Conservation (phyloP, 2,113 vertebrate genomes). For the Leptobrachium leishanense region DNA sequence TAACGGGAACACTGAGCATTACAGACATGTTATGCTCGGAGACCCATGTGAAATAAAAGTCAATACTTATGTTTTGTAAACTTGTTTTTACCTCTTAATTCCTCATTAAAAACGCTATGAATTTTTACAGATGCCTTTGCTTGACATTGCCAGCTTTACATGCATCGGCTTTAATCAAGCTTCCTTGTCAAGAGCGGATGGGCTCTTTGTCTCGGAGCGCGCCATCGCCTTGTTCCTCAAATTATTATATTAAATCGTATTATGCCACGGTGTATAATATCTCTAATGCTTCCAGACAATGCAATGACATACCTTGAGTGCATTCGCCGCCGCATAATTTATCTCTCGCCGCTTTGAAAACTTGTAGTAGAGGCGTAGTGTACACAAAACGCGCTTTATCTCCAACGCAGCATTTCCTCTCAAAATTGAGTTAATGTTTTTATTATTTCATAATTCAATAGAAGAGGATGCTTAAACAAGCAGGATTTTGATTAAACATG, state of each 20-base stretch:
- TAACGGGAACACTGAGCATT: background rate
- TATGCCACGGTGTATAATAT: constrained; percentile 21
- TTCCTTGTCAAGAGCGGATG: constrained; percentile 13
- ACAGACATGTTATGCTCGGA: background rate
- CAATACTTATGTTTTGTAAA: constrained; percentile 12
- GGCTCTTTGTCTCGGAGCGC: constrained; percentile 26
- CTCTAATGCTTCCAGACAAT: constrained; percentile 39
- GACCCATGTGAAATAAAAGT: background rate
- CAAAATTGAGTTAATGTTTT: constrained; percentile 63
- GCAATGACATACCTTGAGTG: constrained; percentile 25
- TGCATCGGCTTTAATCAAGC: constrained; percentile 15
- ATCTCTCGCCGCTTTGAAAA: constrained; percentile 9
- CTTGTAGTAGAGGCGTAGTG: constrained; percentile 36
- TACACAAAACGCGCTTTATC: constrained; percentile 52
- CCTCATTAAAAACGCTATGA: constrained; percentile 22
- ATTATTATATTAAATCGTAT: constrained; percentile 36
- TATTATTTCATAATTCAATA: constrained; percentile 65
- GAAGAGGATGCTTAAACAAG: constrained; percentile 63
- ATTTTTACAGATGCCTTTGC: constrained; percentile 2
- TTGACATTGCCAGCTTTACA: constrained; percentile 4
- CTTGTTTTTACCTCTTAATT: background rate
- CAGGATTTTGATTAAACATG: constrained; percentile 62
- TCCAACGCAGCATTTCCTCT: constrained; percentile 55
- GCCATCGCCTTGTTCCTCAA: constrained; percentile 19
- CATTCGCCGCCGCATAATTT: constrained; percentile 20